Base-by-base conservation (phyloP, 2,113 vertebrate genomes). In the Propithecus coquereli region DNA sequence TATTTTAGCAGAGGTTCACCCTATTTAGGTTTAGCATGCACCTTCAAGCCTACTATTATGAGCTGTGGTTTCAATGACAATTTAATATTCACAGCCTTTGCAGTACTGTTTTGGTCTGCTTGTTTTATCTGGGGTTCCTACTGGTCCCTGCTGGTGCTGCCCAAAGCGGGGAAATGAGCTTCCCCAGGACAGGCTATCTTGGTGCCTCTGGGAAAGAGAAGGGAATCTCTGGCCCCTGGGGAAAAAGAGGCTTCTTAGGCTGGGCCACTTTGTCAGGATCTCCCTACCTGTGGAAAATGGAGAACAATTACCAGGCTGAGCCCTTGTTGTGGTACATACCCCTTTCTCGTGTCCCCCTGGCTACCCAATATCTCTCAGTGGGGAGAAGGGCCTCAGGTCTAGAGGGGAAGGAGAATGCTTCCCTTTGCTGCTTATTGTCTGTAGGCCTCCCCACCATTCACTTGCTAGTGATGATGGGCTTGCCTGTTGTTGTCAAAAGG, bases 1-100 rank as follows among this genome's bases (percentile, higher is more conserved):
- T 54, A 54, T 86, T 93, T 93, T 93, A 45, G 18, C 57, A 89
- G 40, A 30, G 12, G 27, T 47, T 86, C n/a, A 79, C 23, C 37
- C 23, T 87, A 18, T 90, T 83, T 91, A 91, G 66, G n/a, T 88
- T 91, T 94, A 88, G 16, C 45, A 20, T 59, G 45, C n/a, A 84
- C 27, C 71, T 88, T 34, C 8, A 83, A 37, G 34, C 61, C 77
- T 91, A 16, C 57, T 65, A 9, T 91, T 91, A 23, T 66, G 30
- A n/a, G 17, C 30, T 63, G 37, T 70, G 82, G 23, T 93, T 95
- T 80, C 57, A 37, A 3, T 68, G 93, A 82, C n/a, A 95, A 90
- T 92, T 91, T 63, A 70, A 61, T 86, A 95, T 90, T 90, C 25
- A 87, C 12, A 47, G 61, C 40, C 25, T 54, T 82, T 82, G 70